Evolutionary conservation across 2,888 invertebrate species (phyloP), one percentile per base, ranked within the genome.

Genomic region (Drosophila meridiana): DNA sequence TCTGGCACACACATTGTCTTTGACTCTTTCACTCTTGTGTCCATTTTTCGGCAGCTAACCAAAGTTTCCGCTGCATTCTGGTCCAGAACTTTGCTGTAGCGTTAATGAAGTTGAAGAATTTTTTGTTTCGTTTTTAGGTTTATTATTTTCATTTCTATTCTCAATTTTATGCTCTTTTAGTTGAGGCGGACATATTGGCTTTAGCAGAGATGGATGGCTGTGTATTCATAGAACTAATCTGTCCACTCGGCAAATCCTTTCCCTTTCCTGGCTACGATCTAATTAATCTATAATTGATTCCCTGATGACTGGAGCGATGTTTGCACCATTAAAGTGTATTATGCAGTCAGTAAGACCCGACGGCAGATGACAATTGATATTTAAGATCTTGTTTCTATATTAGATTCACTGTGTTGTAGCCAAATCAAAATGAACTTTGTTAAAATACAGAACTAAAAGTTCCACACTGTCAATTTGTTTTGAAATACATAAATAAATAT

Each of bases 51-150:
- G 76, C 63, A 53, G 68, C 73, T 75, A 78, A 78, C 67, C 78
- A 80, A 80, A 80, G 72, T 80, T 80, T 78, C 78, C 55, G 65
- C 65, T 73, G 80, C 73, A 78, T 71, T 77, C 74, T 78, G 78
- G 13, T 68, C 70, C 77, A 73, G 67, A 57, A 88, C 82, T 86
- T 86, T 88, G 52, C 71, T 71, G 75, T 82, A 58, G 73, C 88
- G 88, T 86, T 86, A 86, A 86, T 86, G 85, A 86, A 86, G 87
- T 86, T 86, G 78, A 88, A 82, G 82, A 66, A 78, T 74, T 75
- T 85, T 84, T 73, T 73, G 68, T 70, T 57, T 45, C 28, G 26
- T 14, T 61, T 66, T 71, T 45, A 32, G 42, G 64, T 69, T 61
- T 75, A 55, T 69, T 40, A 20, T 67, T 60, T 71, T 28, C 26